Conservation (phyloP, 2,113 vertebrate genomes). For the Calypte anna region DNA sequence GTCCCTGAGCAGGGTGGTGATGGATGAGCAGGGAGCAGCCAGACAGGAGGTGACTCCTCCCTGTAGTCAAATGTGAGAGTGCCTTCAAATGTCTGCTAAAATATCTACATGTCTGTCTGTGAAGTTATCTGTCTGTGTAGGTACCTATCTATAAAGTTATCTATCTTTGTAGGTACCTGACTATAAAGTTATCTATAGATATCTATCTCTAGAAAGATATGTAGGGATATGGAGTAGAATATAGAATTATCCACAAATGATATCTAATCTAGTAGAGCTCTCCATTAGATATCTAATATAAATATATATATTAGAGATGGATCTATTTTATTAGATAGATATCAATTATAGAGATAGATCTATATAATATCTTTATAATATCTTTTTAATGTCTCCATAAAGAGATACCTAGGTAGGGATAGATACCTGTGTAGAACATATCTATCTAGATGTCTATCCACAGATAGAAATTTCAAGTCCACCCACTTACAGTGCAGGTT, state of each 20-base stretch:
- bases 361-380: not conserved
- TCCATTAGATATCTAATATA: not conserved
- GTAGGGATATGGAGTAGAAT: not conserved
- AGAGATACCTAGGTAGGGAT: not conserved
- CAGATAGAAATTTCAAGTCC: not conserved
- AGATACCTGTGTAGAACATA: not conserved
- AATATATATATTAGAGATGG: not conserved
- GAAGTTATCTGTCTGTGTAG: not conserved
- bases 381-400: not conserved
- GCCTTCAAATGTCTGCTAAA: not conserved
- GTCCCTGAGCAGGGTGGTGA: not conserved
- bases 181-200: not conserved
- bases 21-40: not conserved
- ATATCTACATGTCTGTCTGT: rapidly evolving
- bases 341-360: not conserved
- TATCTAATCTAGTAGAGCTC: not conserved
- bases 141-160: not conserved
- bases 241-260: not conserved
- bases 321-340: not conserved
- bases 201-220: not conserved
- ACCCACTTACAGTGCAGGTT: not conserved
- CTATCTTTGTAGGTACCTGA: too few species aligned
- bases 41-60: not conserved
- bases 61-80: not conserved
- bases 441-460: not conserved